Percentiles rank a stretch among this genome's conserved stretches.
These are phyloP conservation scores for Chloroceryle inda DNA, from an alignment of 2,797 vertebrate species.

Conservation along the genomic window DNA sequence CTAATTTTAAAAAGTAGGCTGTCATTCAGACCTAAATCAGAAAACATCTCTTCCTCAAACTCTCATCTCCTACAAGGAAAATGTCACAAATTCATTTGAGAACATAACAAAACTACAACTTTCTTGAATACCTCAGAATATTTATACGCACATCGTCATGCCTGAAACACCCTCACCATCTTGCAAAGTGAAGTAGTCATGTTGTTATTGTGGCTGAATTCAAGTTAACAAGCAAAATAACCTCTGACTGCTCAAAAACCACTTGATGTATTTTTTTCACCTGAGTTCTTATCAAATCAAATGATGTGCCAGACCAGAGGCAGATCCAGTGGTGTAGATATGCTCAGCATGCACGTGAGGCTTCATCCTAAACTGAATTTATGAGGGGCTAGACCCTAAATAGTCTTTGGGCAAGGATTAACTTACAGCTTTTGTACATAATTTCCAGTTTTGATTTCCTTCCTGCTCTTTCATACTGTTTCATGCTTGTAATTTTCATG, in stretches of 20 bases:
- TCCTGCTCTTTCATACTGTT: neutral
- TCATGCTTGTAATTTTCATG: neutral
- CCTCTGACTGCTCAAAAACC: neutral
- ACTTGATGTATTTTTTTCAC: neutral
- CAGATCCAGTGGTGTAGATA: neutral
- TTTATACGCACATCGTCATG: neutral
- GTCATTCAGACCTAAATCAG: neutral
- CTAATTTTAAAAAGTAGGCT: neutral
- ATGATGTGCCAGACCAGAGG: neutral
- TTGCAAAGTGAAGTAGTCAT: neutral
- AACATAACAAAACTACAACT: neutral
- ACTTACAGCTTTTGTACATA: neutral
- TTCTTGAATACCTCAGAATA: neutral
- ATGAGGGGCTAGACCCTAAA: neutral
- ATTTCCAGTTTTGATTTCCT: neutral
- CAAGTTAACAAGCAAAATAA: neutral
- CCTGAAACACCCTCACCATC: rapidly evolving
- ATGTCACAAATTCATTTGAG: neutral
- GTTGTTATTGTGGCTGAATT: neutral
- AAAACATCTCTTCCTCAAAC: neutral
- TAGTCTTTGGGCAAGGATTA: neutral
- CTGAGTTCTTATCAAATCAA: neutral
- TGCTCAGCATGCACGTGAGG: neutral
- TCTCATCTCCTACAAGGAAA: neutral
- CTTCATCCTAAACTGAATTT: neutral